Evolutionary conservation across 2,888 invertebrate species (phyloP), one percentile per base, ranked within the genome.

Genomic region (Protonemura montana): DNA sequence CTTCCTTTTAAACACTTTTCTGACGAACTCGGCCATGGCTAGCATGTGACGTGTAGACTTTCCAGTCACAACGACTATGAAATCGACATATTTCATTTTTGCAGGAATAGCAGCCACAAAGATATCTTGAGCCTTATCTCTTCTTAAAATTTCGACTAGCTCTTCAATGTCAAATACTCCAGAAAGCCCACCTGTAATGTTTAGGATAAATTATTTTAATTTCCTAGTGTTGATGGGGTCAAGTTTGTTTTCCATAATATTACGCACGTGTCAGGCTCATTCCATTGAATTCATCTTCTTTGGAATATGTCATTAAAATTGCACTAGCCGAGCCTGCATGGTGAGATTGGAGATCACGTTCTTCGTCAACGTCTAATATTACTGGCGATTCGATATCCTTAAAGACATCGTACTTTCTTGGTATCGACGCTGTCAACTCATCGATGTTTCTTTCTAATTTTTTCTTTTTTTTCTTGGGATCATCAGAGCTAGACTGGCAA

Each of bases 91-190:
- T 88, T 95, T 94, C 10, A 95, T 91, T 82, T 96, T 94, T 86
- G 92, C 90, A 0, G 98, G 96, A 0, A 98, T 94, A 80, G 93
- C 91, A 42, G 95, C 95, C 0, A 97, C 97, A 92, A 97, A 97
- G 88, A 98, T 94, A 90, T 98, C 94, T 90, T 93, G 92, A 0
- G 95, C 95, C 90, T 96, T 97, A 91, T 98, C 97, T 89, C 94
- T 93, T 88, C 93, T 93, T 35, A 99, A 91, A 29, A 97, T 91
- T 26, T 94, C 93, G 0, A 98, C 94, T 83, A 98, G 91, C 88
- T 98, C 97, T 90, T 97, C 96, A 81, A 98, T 93, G 89, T 98
- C 98, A 92, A 95, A 98, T 0, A 98, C 98, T 41, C 98, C 98
- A 88, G 91, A 93, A 87, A 93, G 89, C 21, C 98, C 98, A 90